Base-by-base conservation (phyloP, 2,797 vertebrate species). In the Poeciliopsis turneri region DNA sequence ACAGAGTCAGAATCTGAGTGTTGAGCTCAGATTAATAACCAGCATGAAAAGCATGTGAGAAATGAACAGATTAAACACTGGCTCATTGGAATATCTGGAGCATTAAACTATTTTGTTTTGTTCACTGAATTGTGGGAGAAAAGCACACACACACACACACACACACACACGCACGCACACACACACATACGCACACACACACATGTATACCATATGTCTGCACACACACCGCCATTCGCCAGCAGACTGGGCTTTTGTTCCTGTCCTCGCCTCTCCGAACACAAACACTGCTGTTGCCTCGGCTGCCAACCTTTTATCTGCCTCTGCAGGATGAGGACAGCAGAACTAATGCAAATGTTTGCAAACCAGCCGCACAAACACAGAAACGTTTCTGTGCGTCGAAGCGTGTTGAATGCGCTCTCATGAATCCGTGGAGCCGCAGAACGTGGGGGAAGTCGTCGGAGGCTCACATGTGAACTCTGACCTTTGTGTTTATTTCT, bases 261-360 rank as follows among this genome's bases (percentile, higher is more conserved):
- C 39, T 45, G 39, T 69, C 66, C 23, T 43, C 25, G 39, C 39
- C 25, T 43, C 39, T 69, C n/a, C 66, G 1, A 69, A 45, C 39
- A 69, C 66, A 69, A 69, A 43, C 20, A 25, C 5, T 20, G 36
- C 18, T 20, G 61, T 39, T 18, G 30, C 33, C 18, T 10, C 23
- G 61, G 64, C 41, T 25, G 20, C 64, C 36, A 39, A 36, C 61
- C 16, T 66, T 66, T 66, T 39, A 66, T 66, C 61, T 66, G 30
- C 36, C 36, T 20, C 18, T 66, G 61, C 74, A 51, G 86, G 79
- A 84, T 85, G 82, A 88, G 74, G 80, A 74, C 55, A 78, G 79
- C 74, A 78, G 64, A 86, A 78, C 79, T 80, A 83, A 87, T 66
- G 33, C 33, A 66, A 66, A 66, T 66, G 61, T 66, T 66, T 66